phyloP scores from a whole-genome alignment of 2,888 invertebrate species.

The Hydrotaea cyrtoneurina region DNA sequence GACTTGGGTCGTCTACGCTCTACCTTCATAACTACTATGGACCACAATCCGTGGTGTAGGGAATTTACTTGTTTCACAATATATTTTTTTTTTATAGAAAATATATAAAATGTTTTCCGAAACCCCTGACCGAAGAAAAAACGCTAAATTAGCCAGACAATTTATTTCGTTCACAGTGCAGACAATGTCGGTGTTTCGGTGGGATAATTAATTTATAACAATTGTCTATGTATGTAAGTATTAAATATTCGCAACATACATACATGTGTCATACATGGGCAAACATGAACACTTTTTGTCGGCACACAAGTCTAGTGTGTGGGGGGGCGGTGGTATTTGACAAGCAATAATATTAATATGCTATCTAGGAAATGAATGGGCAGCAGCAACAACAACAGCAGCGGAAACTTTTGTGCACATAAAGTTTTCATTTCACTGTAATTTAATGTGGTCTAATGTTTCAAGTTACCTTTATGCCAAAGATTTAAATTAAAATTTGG shows the following conservation, averaged over 20 bases:
- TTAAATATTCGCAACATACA: not conserved
- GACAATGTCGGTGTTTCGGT: not conserved
- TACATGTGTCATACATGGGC: not conserved
- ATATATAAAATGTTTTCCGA: no score
- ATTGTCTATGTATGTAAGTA: not conserved
- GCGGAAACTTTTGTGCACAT: not conserved
- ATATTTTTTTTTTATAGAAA: no score
- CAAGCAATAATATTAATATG: conserved; percentile 20
- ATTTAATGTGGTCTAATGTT: conserved; percentile 35
- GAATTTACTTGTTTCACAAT: no score
- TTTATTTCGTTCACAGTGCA: not conserved
- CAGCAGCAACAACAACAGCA: not conserved
- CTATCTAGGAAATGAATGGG: not conserved
- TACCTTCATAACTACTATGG: no score
- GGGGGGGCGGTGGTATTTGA: no score
- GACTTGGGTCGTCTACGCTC: no score
- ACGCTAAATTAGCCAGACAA: not conserved
- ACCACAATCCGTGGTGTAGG: no score
- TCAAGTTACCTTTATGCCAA: conserved; percentile 25
- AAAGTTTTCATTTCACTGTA: conserved; percentile 31
- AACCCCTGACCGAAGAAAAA: no score
- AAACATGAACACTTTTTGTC: not conserved
- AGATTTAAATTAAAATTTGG: conserved; percentile 37
- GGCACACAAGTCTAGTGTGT: not conserved
- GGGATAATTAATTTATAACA: not conserved